Evolutionary conservation across 2,888 invertebrate species (phyloP), one percentile per base, ranked within the genome.

Genomic region (Boloria selene): DNA sequence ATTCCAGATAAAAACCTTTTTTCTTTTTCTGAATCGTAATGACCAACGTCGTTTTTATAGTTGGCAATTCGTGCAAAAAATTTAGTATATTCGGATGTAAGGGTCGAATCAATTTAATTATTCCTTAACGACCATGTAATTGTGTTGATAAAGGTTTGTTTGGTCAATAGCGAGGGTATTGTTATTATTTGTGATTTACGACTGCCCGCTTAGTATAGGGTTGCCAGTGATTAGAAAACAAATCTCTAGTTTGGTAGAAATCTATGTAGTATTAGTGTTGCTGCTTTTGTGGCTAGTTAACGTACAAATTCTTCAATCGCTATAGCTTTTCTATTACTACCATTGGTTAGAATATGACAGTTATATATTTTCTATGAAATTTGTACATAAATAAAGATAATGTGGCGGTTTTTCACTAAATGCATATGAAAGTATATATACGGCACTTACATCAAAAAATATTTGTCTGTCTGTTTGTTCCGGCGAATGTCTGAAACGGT

Each of bases 61-160:
- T 68, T 66, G 64, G 60, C 61, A 56, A 70, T 64, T 68, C 65
- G 47, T 65, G 45, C 26, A 65, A 69, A 58, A 64, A 60, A 61
- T 64, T 60, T 44, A 51, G 51, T 53, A 60, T 64, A 59, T 65
- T 69, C 62, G 58, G 75, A 68, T 71, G 74, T 77, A 81, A 79
- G 64, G 58, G 64, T 67, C 76, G 77, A 81, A 82, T 80, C 78
- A 74, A 76, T 78, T 80, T 84, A 82, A 84, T 83, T 81, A 79
- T 80, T 80, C 72, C 74, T 81, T 88, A 88, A 88, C 87, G 84
- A 87, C 86, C 86, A 74, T 89, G 89, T 90, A 90, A 90, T 89
- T 87, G 86, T 80, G 78, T 85, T 85, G 84, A 89, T 90, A 87
- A 88, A 87, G 83, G 84, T 88, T 88, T 87, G 88, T 88, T 87